phyloP scores from a whole-genome alignment of 2,888 invertebrate genomes.

The Gymnoscelis rufifasciata region DNA sequence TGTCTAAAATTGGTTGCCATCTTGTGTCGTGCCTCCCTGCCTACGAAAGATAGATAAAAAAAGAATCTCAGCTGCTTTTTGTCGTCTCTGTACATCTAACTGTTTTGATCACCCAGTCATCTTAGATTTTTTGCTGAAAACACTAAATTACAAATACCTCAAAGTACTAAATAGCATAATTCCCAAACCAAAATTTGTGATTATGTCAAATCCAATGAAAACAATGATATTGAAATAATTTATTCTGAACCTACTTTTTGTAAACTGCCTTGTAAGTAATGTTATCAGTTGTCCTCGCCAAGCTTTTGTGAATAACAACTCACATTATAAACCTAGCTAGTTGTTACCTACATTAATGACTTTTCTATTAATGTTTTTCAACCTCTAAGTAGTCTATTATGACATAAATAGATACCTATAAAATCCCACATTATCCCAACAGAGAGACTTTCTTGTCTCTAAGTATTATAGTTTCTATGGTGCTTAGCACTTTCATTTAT shows the following conservation, averaged over 20 bases:
- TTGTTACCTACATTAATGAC: too few relatives aligned
- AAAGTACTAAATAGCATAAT: slow-evolving; percentile 8
- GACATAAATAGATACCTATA: too few relatives aligned
- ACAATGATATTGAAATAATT: slow-evolving; percentile 27
- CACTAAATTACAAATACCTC: slow-evolving; percentile 1
- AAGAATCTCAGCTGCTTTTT: slow-evolving; percentile 59
- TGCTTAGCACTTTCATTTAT: too few relatives aligned
- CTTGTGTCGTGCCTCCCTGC: slow-evolving; percentile 73
- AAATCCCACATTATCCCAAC: too few relatives aligned
- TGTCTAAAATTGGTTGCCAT: slow-evolving; percentile 71
- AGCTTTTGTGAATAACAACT: too few relatives aligned
- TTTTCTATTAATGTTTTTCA: too few relatives aligned
- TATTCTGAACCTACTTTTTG: slow-evolving; percentile 40
- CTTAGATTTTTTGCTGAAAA: slow-evolving; percentile 23
- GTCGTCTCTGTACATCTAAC: slow-evolving; percentile 35
- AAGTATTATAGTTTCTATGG: too few relatives aligned
- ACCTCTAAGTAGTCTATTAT: too few relatives aligned
- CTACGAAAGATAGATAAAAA: slow-evolving; percentile 73
- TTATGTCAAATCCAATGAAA: slow-evolving; percentile 10
- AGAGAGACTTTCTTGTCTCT: too few relatives aligned
- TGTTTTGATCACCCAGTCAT: slow-evolving; percentile 36
- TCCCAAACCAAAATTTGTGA: neutral
- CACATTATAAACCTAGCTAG: too few relatives aligned
- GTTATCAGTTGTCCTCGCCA: too few relatives aligned
- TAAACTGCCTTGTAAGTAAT: slow-evolving; percentile 18